Evolutionary conservation across 2,113 vertebrate species (phyloP), one percentile per base, ranked within the genome.

Genomic region (Symphodus melops): DNA sequence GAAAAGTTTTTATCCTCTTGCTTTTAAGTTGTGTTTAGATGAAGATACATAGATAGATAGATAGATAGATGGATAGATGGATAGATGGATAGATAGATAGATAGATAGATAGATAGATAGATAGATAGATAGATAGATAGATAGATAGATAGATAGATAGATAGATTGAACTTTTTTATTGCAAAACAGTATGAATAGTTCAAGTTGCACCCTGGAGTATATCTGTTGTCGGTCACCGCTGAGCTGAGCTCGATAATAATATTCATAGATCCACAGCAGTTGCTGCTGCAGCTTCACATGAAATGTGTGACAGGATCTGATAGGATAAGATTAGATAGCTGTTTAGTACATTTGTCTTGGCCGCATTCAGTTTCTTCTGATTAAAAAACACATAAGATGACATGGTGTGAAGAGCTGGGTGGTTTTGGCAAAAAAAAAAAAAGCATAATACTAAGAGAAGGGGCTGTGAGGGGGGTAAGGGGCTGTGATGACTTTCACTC

Each of bases 191-290:
- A 17, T 55, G 16, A 84, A 63, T 20, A 52, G 37, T 68, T 72
- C 12, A 56, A 53, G 17, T 63, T 23, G 25, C 52, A 36, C 39
- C 53, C 37, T 70, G 62, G 17, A 78, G 48, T 70, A 58, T 58
- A 55, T 25, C 10, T 67, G 23, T 61, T 68, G 42, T 61, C 76
- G 57, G 21, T 81, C 55, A 67, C 19, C 33, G 48, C 66, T 85
- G n/a, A 52, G 66, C 59, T 65, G 49, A 65, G 21, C 19, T 28
- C 53, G 37, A 55, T n/a, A 72, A 62, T 9, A 0, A 66, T 36
- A 37, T 37, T 3, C 14, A 77, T 16, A 57, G 64, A 59, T 55
- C 16, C 37, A 68, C 52, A 61, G 25, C 55, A 51, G 23, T 21
- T 6, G 6, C 19, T 53, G 17, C 48, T 60, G 49, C 54, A 68